phyloP scores from a whole-genome alignment of 2,888 invertebrate species.

The Sarcophaga rosellei region DNA sequence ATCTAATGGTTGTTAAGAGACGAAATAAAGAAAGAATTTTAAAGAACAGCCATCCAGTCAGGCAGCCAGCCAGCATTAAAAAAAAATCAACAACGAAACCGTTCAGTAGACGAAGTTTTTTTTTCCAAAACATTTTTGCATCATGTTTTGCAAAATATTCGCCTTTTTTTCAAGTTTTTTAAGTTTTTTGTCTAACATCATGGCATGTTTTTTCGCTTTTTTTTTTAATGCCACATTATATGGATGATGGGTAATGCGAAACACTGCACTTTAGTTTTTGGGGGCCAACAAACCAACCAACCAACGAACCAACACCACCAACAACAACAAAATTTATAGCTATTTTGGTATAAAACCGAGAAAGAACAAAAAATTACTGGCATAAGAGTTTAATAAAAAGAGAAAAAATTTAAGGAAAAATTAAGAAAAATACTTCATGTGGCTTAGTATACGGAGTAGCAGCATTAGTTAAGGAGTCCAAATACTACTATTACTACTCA shows the following conservation, averaged over 20 bases:
- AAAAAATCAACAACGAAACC: not conserved
- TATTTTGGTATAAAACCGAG: conserved; percentile 10
- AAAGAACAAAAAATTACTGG: not conserved
- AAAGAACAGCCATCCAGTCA: not conserved
- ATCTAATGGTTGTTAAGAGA: not conserved
- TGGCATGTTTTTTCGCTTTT: not conserved
- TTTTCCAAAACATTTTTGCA: not conserved
- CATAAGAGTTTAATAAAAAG: conserved; percentile 16
- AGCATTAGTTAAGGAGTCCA: conserved; percentile 46
- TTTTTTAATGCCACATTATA: not conserved
- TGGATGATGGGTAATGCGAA: not conserved
- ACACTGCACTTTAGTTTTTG: not conserved
- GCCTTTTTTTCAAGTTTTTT: not conserved
- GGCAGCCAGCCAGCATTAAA: not conserved
- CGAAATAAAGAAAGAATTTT: not conserved
- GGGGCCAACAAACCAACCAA: not conserved
- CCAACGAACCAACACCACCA: not conserved
- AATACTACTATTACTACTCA: not conserved
- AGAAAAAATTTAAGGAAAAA: not conserved
- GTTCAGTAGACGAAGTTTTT: not conserved
- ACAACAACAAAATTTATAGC: not conserved
- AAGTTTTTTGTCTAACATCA: not conserved
- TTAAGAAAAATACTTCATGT: conserved; percentile 29
- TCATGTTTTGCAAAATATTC: not conserved
- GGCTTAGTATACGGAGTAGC: conserved; percentile 6